Percentiles rank a stretch among this genome's conserved stretches.
phyloP scores from a whole-genome alignment of 2,797 vertebrate genomes.

The Gambelia wislizenii region DNA sequence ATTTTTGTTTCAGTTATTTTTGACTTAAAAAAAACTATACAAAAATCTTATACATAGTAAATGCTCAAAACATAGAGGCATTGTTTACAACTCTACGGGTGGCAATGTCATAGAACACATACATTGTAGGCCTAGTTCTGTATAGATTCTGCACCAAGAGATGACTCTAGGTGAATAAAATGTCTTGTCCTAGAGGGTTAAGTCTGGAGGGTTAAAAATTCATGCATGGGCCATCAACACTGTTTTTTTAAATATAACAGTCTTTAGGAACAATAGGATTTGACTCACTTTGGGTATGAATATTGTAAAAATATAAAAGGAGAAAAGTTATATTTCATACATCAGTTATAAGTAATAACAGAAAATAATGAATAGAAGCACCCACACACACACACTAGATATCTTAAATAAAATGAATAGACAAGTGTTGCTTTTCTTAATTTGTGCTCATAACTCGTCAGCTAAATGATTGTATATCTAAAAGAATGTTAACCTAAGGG shows the following conservation, averaged over 20 bases:
- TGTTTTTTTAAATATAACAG: background rate
- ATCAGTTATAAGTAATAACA: background rate
- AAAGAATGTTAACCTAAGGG: constrained; percentile 40
- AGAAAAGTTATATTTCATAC: no score
- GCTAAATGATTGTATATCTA: constrained; percentile 42
- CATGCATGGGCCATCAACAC: constrained; percentile 38
- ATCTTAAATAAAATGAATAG: constrained; percentile 27
- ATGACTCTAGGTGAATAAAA: no score
- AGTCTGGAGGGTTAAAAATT: constrained; percentile 10
- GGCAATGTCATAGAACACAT: no score
- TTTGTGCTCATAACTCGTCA: constrained; percentile 35
- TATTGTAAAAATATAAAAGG: constrained; percentile 3
- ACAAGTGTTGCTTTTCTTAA: constrained; percentile 38
- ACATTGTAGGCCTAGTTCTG: no score
- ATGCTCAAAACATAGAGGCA: no score
- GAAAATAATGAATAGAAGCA: constrained; percentile 24
- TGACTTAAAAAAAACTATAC: no score
- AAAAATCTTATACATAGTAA: no score
- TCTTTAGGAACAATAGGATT: constrained; percentile 2
- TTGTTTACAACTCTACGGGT: no score
- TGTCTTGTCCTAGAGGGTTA: no score
- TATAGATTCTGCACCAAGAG: no score
- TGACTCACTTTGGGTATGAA: background rate
- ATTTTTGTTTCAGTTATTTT: no score
- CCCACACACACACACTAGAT: background rate